These are phyloP conservation scores for Pavo muticus DNA, from an alignment of 2,113 vertebrate genomes.

Conservation along the genomic window DNA sequence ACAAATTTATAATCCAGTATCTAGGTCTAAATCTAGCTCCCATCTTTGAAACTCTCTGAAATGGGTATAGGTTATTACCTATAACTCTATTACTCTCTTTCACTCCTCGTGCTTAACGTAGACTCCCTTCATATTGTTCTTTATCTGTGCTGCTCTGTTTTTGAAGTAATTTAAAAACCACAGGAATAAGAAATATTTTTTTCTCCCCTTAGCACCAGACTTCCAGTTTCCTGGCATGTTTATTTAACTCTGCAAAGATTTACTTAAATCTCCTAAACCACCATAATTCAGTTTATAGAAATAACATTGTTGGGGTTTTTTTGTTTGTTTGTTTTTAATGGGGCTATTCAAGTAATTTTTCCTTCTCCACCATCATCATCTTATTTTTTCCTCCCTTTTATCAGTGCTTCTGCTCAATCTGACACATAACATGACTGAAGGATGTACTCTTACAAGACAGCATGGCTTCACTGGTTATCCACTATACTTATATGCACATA, in stretches of 20 bases:
- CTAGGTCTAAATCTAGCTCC: background rate
- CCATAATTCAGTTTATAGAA: conserved; percentile 21
- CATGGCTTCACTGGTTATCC: background rate
- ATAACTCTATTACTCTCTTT: background rate
- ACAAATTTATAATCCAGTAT: background rate
- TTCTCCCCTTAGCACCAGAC: background rate
- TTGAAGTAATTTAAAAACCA: conserved; percentile 3
- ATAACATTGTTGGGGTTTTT: background rate
- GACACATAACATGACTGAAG: background rate
- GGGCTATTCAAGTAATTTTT: background rate
- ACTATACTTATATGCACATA: background rate
- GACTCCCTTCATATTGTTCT: background rate
- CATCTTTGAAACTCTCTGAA: background rate
- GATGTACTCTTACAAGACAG: background rate
- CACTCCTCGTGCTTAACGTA: background rate
- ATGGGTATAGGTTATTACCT: background rate
- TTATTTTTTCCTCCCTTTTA: background rate
- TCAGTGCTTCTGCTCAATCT: background rate
- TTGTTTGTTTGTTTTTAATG: background rate
- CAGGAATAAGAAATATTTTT: background rate
- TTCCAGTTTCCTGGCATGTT: conserved; percentile 1
- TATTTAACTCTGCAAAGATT: conserved; percentile 13
- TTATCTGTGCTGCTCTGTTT: background rate
- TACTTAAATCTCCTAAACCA: background rate
- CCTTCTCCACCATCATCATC: background rate